Conservation (phyloP, 2,888 invertebrate genomes). For the Xestobium rufovillosum region DNA sequence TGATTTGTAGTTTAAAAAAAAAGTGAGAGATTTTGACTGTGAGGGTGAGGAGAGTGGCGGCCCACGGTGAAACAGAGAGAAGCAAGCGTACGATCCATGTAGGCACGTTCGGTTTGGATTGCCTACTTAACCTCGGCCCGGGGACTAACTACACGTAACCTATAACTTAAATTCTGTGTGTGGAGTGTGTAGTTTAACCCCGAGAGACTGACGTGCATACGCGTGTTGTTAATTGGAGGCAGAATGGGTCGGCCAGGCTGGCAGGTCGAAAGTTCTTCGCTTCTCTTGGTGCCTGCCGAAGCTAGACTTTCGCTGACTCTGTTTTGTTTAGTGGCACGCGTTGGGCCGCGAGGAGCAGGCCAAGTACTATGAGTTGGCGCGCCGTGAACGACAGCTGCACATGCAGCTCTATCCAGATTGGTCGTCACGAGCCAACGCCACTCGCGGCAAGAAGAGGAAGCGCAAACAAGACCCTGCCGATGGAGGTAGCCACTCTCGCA, state of each 20-base stretch:
- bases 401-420: conserved; percentile 99
- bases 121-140: no score
- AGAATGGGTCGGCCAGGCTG: conserved; percentile 30
- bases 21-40: no score
- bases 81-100: no score
- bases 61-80: no score
- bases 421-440: conserved; percentile 99
- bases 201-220: conserved; percentile 28
- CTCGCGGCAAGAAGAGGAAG: conserved; percentile 99
- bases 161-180: no score
- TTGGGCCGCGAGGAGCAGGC: conserved; percentile 98
- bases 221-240: conserved; percentile 24
- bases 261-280: conserved; percentile 16
- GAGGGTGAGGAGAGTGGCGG: no score
- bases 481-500: conserved; percentile 74
- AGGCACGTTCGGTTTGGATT: no score
- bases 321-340: conserved; percentile 89
- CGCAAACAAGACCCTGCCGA: conserved; percentile 96
- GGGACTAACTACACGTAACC: no score
- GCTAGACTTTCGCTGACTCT: conserved; percentile 32
- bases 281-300: conserved; percentile 43
- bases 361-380: conserved; percentile 99
- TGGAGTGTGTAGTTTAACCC: conserved; percentile 1
- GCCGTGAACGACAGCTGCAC: conserved; percentile 97
- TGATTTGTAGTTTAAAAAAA: no score